phyloP scores from a whole-genome alignment of 2,113 vertebrate genomes.

The Macquaria ambigua region DNA sequence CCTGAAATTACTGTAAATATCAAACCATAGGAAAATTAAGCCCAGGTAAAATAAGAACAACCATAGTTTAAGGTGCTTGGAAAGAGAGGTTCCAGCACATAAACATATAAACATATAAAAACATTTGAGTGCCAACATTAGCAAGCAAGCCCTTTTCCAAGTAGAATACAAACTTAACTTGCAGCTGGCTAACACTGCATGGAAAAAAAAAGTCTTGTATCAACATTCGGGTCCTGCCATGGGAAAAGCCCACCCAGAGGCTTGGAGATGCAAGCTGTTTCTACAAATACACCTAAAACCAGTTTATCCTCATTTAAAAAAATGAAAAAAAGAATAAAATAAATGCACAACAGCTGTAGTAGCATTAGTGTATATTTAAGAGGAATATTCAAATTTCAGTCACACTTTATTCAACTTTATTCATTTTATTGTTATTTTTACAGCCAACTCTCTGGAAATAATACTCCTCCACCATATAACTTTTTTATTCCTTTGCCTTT shows the following conservation, averaged over 20 bases:
- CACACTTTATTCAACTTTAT: neutral
- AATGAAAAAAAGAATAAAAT: neutral
- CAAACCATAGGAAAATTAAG: neutral
- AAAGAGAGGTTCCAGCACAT: too few relatives aligned
- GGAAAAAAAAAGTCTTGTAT: neutral
- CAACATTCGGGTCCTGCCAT: neutral
- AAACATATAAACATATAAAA: too few relatives aligned
- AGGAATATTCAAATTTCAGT: neutral
- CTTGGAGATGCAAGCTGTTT: neutral
- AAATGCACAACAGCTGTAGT: neutral
- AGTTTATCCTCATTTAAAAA: neutral
- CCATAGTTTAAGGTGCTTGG: neutral
- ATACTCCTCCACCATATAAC: neutral
- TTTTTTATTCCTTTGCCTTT: conserved; percentile 45
- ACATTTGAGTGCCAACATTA: neutral
- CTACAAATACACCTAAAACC: neutral
- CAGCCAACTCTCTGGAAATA: neutral
- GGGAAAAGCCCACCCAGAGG: neutral
- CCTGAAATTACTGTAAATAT: neutral
- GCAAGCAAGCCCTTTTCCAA: neutral
- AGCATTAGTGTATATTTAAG: neutral
- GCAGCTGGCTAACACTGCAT: neutral
- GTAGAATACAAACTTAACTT: neutral
- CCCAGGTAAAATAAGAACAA: neutral
- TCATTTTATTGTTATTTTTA: neutral